Evolutionary conservation across 2,113 vertebrate species (phyloP).

Genomic region (Labrus mixtus): DNA sequence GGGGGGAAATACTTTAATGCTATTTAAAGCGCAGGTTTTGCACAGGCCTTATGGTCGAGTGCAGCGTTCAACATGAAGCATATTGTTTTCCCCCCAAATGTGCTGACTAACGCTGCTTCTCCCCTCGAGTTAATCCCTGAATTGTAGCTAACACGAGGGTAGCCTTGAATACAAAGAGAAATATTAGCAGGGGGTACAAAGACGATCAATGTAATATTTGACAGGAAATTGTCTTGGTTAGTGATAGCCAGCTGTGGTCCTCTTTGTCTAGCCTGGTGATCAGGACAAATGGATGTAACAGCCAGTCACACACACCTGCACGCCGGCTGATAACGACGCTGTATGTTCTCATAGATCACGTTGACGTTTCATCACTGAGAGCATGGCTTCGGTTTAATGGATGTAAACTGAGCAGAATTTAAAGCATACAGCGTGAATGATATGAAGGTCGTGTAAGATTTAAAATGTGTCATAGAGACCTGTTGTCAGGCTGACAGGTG

Average conservation of each 20-base stretch:
- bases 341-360: constrained; percentile 23
- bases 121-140: neutral
- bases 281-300: neutral
- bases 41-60: neutral
- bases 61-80: neutral
- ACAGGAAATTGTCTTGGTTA: neutral
- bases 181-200: constrained; percentile 3
- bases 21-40: constrained; percentile 14
- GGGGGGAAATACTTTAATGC: neutral
- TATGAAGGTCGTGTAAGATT: constrained; percentile 26
- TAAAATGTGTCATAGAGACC: constrained; percentile 25
- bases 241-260: neutral
- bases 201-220: constrained; percentile 4
- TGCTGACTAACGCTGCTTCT: constrained; percentile 31
- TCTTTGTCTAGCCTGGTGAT: constrained; percentile 12
- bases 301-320: neutral
- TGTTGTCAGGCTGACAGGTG: constrained; percentile 31
- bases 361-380: constrained; percentile 14
- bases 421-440: neutral
- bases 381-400: constrained; percentile 21
- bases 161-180: neutral
- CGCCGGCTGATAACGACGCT: neutral
- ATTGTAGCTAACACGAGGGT: neutral
- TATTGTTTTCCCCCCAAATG: neutral
- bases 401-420: neutral